phyloP scores from a whole-genome alignment of 2,888 invertebrate species.

The Tenthredo amoena region DNA sequence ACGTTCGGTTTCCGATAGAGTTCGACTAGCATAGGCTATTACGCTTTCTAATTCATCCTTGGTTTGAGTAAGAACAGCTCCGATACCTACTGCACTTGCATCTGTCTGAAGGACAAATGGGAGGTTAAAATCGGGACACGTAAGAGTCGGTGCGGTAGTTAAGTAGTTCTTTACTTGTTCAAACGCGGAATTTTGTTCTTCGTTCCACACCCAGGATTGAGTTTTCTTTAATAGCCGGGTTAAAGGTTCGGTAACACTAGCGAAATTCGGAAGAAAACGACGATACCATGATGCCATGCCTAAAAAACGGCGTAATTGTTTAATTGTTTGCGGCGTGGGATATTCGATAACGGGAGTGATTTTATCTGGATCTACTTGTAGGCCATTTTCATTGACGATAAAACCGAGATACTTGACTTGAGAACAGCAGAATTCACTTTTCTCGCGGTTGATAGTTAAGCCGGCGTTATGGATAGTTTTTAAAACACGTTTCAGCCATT shows the following conservation, averaged over 20 bases:
- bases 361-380: no score
- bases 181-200: not conserved
- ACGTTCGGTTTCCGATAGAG: slow-evolving; percentile 50
- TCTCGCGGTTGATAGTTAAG: no score
- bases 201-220: not conserved
- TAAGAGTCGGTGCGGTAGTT: not conserved
- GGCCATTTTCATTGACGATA: no score
- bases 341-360: no score
- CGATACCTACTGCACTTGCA: slow-evolving; percentile 56
- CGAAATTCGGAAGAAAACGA: not conserved
- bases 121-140: not conserved
- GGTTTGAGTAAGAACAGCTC: slow-evolving; percentile 60
- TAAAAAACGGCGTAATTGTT: no score
- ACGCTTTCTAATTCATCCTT: slow-evolving; percentile 58
- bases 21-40: slow-evolving; percentile 62
- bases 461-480: slow-evolving; percentile 55
- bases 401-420: no score
- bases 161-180: not conserved
- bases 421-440: no score
- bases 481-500: slow-evolving; percentile 59
- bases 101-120: slow-evolving; percentile 56
- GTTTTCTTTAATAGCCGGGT: not conserved
- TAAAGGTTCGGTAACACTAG: not conserved
- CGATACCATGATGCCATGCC: slow-evolving; percentile 60
- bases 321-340: no score